Base-by-base conservation (phyloP, 2,797 vertebrate genomes). In the Phoxinus dragarum region DNA sequence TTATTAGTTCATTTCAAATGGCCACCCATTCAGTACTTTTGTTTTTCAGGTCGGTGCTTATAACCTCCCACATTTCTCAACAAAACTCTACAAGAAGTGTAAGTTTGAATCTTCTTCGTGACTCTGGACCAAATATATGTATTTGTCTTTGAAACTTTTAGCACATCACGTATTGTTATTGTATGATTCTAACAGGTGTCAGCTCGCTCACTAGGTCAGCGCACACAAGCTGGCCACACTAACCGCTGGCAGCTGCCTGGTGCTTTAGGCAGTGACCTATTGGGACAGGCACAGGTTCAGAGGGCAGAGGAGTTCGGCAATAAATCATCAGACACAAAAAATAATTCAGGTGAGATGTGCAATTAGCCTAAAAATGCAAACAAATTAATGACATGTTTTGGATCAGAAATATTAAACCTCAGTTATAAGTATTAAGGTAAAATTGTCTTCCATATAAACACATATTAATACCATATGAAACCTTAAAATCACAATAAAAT, bases 181-280 rank as follows among this genome's bases (percentile, higher is more conserved):
- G 34, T 84, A 16, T 61, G 34, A 59, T 76, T 84, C 64, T 84
- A 59, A 49, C 74, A 85, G 87, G 17, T 84, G 82, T 64, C 79
- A 61, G 66, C 69, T 23, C 64, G 36, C 52, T 84, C 76, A 49
- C 34, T 49, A 40, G 44, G 80, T 36, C 84, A 88, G 68, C 82
- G 82, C 27, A 87, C n/a, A 64, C 88, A 89, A 59, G 44, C 80
- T 10, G 91, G 90, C 49, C 66, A 84, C 84, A 88, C 89, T n/a
- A 90, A 90, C 87, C 84, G 86, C 42, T 87, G 87, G 81, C 86
- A 84, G 89, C 80, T 85, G 84, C 64, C 69, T 11, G 74, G 38
- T 10, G 73, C 64, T 14, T 11, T 68, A 19, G 67, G 64, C 44
- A 81, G 84, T 61, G 86, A 92, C 80, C 84, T 89, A 3, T 52